Conservation (phyloP, 2,888 invertebrate genomes). For the Pristionchus japonicus region DNA sequence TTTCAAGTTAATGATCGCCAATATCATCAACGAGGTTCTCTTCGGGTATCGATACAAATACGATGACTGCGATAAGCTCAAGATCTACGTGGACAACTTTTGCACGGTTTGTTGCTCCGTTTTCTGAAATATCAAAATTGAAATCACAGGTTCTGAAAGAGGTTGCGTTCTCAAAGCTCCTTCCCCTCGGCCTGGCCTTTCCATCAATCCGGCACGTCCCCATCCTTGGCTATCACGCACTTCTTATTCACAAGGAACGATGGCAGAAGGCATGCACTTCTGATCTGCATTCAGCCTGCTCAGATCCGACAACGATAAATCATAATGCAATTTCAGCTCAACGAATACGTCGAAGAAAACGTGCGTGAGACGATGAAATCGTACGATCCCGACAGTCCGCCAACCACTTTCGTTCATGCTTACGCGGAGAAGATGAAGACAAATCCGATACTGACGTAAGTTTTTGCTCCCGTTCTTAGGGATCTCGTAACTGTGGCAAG, state of each 20-base stretch:
- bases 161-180: not conserved
- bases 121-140: no score
- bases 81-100: not conserved
- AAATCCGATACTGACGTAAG: not conserved
- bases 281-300: not conserved
- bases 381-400: not conserved
- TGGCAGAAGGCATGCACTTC: not conserved
- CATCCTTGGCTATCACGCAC: not conserved
- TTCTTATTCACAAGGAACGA: not conserved
- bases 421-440: slow-evolving; percentile 1
- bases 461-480: no score
- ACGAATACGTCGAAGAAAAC: not conserved
- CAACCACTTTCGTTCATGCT: slow-evolving; percentile 1
- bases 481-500: no score
- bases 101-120: not conserved
- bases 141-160: not conserved
- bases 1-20: slow-evolving; percentile 21
- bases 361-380: not conserved
- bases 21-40: slow-evolving; percentile 39
- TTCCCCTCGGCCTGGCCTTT: not conserved
- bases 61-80: slow-evolving; percentile 9
- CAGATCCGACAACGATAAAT: no score
- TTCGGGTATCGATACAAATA: slow-evolving; percentile 38
- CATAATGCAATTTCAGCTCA: not conserved
- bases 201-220: not conserved